Percentiles rank a stretch among this genome's conserved stretches.
Conservation (phyloP, 2,888 invertebrate genomes). For the Altica lythri region DNA sequence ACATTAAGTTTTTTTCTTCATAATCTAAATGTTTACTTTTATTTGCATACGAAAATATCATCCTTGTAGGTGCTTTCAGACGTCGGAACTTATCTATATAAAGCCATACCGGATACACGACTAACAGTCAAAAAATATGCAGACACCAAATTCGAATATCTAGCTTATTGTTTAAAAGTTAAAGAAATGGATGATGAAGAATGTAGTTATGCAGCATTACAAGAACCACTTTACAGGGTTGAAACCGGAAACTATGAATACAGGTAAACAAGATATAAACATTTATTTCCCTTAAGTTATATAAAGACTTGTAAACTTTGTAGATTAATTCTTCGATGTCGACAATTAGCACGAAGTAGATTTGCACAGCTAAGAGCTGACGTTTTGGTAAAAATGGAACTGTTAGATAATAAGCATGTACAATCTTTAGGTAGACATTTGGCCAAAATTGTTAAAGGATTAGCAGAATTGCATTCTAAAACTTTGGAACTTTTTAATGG, state of each 20-base stretch:
- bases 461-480: slow-evolving; percentile 62
- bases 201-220: slow-evolving; percentile 87
- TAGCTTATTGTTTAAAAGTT: slow-evolving; percentile 98
- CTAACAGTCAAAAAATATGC: slow-evolving; percentile 97
- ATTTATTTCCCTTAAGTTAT: neutral
- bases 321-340: slow-evolving; percentile 89
- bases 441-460: slow-evolving; percentile 80
- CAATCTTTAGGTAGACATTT: slow-evolving; percentile 90
- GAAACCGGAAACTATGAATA: slow-evolving; percentile 99
- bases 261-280: slow-evolving; percentile 58
- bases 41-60: too few relatives aligned
- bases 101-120: slow-evolving; percentile 98
- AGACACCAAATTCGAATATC: slow-evolving; percentile 98
- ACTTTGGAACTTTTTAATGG: slow-evolving; percentile 78
- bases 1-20: too few relatives aligned
- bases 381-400: slow-evolving; percentile 95
- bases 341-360: slow-evolving; percentile 88
- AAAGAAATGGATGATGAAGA: slow-evolving; percentile 99
- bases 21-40: too few relatives aligned
- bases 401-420: slow-evolving; percentile 97
- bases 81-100: slow-evolving; percentile 94
- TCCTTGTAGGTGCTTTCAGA: slow-evolving; percentile 91
- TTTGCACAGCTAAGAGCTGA: slow-evolving; percentile 86
- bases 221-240: slow-evolving; percentile 95
- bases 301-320: slow-evolving; percentile 26